Evolutionary conservation across 2,888 invertebrate species (phyloP).

Genomic region (Elegia similella): DNA sequence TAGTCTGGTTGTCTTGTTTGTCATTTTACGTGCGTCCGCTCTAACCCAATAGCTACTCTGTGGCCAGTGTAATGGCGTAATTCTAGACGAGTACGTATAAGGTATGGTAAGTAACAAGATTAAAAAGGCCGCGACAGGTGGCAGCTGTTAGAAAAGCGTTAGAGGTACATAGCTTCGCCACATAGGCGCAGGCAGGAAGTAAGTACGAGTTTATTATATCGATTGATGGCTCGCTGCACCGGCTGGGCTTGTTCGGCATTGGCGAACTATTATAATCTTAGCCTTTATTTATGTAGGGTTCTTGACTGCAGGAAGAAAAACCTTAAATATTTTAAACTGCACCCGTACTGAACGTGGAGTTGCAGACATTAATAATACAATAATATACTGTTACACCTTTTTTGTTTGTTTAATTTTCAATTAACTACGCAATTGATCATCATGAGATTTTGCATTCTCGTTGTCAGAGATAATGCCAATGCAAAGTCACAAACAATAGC

Average conservation of each 20-base stretch:
- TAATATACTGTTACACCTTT: no score
- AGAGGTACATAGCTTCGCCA: conserved; percentile 43
- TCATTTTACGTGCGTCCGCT: background rate
- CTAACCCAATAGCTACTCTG: conserved; percentile 37
- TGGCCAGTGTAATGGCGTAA: conserved; percentile 63
- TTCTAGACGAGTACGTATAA: conserved; percentile 71
- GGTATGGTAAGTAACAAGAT: conserved; percentile 76
- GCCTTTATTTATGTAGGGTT: conserved; percentile 1
- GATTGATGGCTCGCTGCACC: conserved; percentile 7
- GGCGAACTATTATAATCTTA: conserved; percentile 6
- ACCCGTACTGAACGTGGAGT: background rate
- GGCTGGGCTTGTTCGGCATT: conserved; percentile 5
- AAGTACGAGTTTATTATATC: conserved; percentile 9
- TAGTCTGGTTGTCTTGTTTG: no score
- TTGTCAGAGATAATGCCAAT: no score
- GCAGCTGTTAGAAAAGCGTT: conserved; percentile 70
- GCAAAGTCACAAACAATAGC: no score
- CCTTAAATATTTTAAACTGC: background rate
- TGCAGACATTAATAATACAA: no score
- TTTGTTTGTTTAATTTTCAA: no score
- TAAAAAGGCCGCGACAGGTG: conserved; percentile 74
- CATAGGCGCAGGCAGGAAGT: conserved; percentile 18
- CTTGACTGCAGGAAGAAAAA: background rate
- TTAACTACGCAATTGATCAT: no score
- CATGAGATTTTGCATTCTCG: no score